These are phyloP conservation scores for Atlantisia rogersi DNA, from an alignment of 2,113 vertebrate species.

Conservation along the genomic window DNA sequence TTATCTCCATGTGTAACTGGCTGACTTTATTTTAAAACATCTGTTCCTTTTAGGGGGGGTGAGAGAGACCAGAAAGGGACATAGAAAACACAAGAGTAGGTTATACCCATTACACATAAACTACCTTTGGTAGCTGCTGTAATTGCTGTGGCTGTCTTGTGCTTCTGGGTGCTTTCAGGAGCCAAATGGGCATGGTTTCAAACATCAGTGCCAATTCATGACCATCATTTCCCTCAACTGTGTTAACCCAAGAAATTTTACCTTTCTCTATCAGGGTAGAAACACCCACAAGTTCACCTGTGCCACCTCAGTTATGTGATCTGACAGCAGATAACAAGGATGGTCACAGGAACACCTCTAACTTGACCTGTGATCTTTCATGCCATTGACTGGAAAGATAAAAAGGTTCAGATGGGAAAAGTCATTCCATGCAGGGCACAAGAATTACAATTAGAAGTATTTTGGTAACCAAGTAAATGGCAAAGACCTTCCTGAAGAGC, in stretches of 20 bases:
- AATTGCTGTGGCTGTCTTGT: not conserved
- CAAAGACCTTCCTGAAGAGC: not conserved
- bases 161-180: not conserved
- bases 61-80: not conserved
- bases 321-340: not conserved
- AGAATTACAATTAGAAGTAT: not conserved
- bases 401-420: not conserved
- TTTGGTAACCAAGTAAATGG: not conserved
- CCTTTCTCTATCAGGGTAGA: not conserved
- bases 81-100: not conserved
- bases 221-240: not conserved
- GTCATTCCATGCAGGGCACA: not conserved
- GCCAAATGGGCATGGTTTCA: not conserved
- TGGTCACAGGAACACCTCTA: not conserved
- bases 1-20: not conserved
- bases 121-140: not conserved
- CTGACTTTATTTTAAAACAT: not conserved
- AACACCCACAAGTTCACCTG: not conserved
- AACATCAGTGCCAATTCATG: not conserved
- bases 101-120: not conserved
- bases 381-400: not conserved
- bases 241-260: not conserved
- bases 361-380: not conserved
- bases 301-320: not conserved
- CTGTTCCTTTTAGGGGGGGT: accelerated